phyloP scores from a whole-genome alignment of 2,113 vertebrate species.

The Rostratula benghalensis region DNA sequence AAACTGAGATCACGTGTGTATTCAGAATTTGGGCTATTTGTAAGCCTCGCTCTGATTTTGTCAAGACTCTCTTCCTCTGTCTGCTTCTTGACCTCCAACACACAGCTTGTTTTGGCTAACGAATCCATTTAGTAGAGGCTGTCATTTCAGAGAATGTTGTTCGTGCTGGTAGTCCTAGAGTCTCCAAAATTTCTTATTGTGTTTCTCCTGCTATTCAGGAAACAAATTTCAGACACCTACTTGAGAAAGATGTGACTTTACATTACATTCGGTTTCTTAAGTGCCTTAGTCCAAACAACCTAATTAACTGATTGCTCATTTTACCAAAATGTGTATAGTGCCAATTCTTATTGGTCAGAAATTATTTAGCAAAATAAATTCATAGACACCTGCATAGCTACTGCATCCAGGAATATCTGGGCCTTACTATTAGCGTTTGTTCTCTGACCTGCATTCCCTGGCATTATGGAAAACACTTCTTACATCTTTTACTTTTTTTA shows the following conservation, averaged over 20 bases:
- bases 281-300: background rate
- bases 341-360: background rate
- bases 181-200: background rate
- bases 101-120: background rate
- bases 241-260: background rate
- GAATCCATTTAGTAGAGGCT: background rate
- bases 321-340: background rate
- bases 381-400: background rate
- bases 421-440: background rate
- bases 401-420: background rate
- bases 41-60: background rate
- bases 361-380: background rate
- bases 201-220: background rate
- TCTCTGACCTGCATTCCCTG: background rate
- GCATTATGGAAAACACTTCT: background rate
- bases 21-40: background rate
- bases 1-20: background rate
- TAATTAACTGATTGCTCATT: background rate
- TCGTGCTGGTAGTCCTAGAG: background rate
- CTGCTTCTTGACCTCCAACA: background rate
- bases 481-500: background rate
- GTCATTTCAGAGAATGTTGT: background rate
- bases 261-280: background rate
- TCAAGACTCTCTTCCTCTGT: background rate
- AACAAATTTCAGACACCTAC: background rate